Base-by-base conservation (phyloP, 2,113 vertebrate species). In the Phylloscopus trochiloides region DNA sequence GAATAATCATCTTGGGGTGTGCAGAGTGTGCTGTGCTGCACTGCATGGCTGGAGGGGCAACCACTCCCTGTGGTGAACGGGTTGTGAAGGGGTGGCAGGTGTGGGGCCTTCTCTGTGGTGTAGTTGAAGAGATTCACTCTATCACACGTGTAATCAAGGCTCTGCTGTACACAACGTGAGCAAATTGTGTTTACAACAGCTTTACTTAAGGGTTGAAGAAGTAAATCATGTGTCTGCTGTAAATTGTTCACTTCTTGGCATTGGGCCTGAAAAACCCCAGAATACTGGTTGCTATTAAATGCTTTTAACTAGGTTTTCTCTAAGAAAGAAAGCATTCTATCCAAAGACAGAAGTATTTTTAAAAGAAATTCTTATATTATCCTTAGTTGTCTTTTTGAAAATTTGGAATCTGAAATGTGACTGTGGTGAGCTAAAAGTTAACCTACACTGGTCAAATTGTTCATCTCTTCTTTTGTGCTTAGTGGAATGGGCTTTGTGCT, bases 81-180 rank as follows among this genome's bases (percentile, higher is more conserved):
- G 26, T 3, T 55, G 16, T 47, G 11, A 75, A 59, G 20, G 48
- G 24, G 21, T 11, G 21, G 45, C 40, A 77, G 52, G 8, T 67
- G 24, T 50, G 48, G 26, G 40, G 29, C 50, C 42, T 48, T 29
- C 71, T 75, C 50, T 26, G 31, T 10, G 61, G 21, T 67, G 40
- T 12, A 4, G 12, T 52, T 1, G 0, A 15, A 67, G 51, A 9
- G 51, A 19, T 86, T 79, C 10, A 1, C 65, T 67, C 0, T 5
- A 1, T 45, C 2, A 1, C 14, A 0, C 0, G 31, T 21, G 58
- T 22, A 61, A 38, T 52, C 31, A 20, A 40, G 26, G 71, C 47
- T 80, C 29, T 90, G 45, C 54, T n/a, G 29, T 34, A 16, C 32
- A 11, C 45, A 45, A 6, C 0, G 8, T 31, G 14, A 83, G 36